Base-by-base conservation (phyloP, 1,140 invertebrate genomes). In the Zaprionus taronus region DNA sequence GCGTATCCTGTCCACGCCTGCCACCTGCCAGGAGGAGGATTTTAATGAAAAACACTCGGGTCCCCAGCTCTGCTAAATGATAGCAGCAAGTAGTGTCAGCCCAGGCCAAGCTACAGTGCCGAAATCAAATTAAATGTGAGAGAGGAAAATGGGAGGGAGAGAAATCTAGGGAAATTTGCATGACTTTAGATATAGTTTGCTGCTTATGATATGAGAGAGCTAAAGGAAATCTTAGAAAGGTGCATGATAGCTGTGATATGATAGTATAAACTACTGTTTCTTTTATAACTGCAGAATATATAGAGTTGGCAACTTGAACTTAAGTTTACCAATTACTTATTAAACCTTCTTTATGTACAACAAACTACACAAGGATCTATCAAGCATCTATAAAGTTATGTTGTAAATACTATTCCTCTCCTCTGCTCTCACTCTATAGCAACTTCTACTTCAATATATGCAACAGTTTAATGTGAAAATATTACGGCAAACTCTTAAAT, bases 71-170 rank as follows among this genome's bases (percentile, higher is more conserved):
- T 66, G 31, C 31, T 31, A 79, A 84, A 76, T 82, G 56, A 79
- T 86, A 71, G 41, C 68, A 58, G 63, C 63, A 44, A 67, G 31
- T 75, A 81, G 62, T 57, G 31, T 66, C 72, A 67, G 55, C 49
- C 49, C 61, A 68, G 73, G 38, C 22, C 14, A 11, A 15, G n/a
- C 58, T 61, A 17, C 51, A 70, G 9, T 20, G 38, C 31, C 47
- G 9, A 56, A 76, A 85, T 75, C 80, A 64, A 83, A 79, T 85
- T 86, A 79, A 78, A 81, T 76, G 61, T 60, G 69, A 79, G 75
- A 57, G 15, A 56, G 69, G 71, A 56, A 55, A 63, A 66, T 34
- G 9, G 9, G 31, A 20, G 15, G 28, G 36, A 11, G 17, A 6
- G 26, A 20, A 11, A 20, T 3, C 9, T 31, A 9, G 1, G 53